phyloP scores from a whole-genome alignment of 2,113 vertebrate genomes.

The Toxotes jaculatrix region DNA sequence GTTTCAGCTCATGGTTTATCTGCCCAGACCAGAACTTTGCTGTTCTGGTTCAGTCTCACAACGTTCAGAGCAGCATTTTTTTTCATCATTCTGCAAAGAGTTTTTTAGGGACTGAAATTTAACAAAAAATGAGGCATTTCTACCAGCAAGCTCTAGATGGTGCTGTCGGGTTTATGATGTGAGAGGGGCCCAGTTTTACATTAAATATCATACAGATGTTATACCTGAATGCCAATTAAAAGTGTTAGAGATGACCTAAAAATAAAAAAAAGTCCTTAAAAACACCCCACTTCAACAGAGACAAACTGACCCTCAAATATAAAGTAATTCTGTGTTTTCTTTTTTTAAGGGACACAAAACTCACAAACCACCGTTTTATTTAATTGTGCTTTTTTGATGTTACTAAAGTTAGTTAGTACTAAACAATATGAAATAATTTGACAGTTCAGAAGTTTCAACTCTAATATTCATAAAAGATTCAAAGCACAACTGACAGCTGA shows the following conservation, averaged over 20 bases:
- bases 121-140: background rate
- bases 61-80: too few species aligned
- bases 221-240: background rate
- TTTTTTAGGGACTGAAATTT: background rate
- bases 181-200: background rate
- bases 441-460: too few species aligned
- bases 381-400: too few species aligned
- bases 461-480: background rate
- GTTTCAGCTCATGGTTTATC: too few species aligned
- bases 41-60: too few species aligned
- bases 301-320: background rate
- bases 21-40: too few species aligned
- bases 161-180: background rate
- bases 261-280: background rate
- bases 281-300: background rate
- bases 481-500: background rate
- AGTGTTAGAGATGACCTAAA: background rate
- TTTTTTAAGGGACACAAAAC: background rate
- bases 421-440: background rate
- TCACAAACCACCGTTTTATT: background rate
- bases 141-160: conserved; percentile 16
- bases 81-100: too few species aligned
- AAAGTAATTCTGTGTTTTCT: background rate
- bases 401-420: too few species aligned
- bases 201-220: background rate